Percentiles rank a stretch among this genome's conserved stretches.
phyloP scores from a whole-genome alignment of 2,797 vertebrate species.

The Orientallactaga sibirica region DNA sequence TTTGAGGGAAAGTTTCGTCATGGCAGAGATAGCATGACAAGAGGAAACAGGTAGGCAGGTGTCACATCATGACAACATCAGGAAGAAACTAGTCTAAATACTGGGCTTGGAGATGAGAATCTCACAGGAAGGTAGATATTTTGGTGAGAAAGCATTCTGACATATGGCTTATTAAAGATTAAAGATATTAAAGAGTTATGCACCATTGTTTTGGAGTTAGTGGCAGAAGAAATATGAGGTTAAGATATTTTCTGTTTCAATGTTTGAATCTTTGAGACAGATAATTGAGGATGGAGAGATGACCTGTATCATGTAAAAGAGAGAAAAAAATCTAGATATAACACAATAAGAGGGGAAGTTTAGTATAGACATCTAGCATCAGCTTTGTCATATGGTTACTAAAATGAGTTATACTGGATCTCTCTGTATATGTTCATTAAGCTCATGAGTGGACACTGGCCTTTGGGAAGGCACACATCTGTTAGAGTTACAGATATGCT shows the following conservation, averaged over 20 bases:
- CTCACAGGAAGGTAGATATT: neutral
- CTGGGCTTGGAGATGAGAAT: neutral
- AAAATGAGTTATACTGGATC: slow-evolving; percentile 68
- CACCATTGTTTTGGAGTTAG: neutral
- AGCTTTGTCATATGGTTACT: slow-evolving; percentile 64
- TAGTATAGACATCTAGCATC: slow-evolving; percentile 42
- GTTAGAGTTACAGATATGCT: slow-evolving; percentile 53
- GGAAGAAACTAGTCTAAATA: too few relatives aligned
- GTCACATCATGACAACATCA: too few relatives aligned
- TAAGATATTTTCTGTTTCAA: neutral
- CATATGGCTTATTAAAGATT: neutral
- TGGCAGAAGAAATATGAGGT: slow-evolving; percentile 23
- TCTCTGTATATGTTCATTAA: slow-evolving; percentile 68
- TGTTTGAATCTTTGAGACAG: slow-evolving; percentile 19
- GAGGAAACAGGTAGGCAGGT: too few relatives aligned
- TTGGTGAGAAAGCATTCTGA: neutral
- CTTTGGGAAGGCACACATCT: slow-evolving; percentile 65
- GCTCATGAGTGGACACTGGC: neutral
- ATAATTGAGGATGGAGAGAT: neutral
- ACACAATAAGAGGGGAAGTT: neutral
- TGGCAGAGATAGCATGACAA: too few relatives aligned
- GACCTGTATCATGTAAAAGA: neutral
- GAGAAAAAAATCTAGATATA: neutral
- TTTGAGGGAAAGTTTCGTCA: too few relatives aligned
- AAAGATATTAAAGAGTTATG: too few relatives aligned